phyloP scores from a whole-genome alignment of 2,113 vertebrate genomes.

The Polypterus senegalus region DNA sequence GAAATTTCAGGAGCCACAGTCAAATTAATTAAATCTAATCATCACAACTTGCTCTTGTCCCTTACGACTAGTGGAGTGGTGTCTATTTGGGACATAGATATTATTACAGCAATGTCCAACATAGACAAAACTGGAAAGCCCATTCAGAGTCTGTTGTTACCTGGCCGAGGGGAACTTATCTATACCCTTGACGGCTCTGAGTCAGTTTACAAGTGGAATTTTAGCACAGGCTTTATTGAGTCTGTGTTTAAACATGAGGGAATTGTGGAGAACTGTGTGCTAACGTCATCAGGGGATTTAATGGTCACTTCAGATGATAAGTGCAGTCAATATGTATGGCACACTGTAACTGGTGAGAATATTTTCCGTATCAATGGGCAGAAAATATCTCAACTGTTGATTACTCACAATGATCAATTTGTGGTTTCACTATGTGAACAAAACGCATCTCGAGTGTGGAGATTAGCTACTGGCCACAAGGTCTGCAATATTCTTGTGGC shows the following conservation, averaged over 20 bases:
- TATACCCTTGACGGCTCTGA: conserved; percentile 92
- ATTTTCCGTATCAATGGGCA: conserved; percentile 94
- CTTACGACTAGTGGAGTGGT: conserved; percentile 89
- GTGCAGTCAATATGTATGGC: conserved; percentile 93
- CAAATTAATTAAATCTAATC: conserved; percentile 86
- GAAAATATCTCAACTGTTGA: conserved; percentile 84
- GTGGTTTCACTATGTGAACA: conserved; percentile 96
- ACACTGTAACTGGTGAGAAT: conserved; percentile 82
- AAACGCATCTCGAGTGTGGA: conserved; percentile 91
- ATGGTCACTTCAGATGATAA: conserved; percentile 96
- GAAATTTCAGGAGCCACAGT: conserved; percentile 95
- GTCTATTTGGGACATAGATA: conserved; percentile 95
- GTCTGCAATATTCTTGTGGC: conserved; percentile 94
- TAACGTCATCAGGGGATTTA: conserved; percentile 83
- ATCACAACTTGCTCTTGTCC: conserved; percentile 89
- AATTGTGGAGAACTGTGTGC: conserved; percentile 85
- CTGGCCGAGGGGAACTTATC: conserved; percentile 82
- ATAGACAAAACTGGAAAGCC: conserved; percentile 96
- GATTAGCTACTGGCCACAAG: conserved; percentile 85
- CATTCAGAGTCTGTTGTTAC: conserved; percentile 75
- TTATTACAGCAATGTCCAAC: conserved; percentile 97
- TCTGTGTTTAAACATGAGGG: conserved; percentile 92
- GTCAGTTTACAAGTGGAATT: conserved; percentile 94
- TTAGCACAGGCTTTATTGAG: conserved; percentile 90
- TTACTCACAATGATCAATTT: conserved; percentile 97